phyloP scores from a whole-genome alignment of 2,888 invertebrate species.

The Polia nebulosa region DNA sequence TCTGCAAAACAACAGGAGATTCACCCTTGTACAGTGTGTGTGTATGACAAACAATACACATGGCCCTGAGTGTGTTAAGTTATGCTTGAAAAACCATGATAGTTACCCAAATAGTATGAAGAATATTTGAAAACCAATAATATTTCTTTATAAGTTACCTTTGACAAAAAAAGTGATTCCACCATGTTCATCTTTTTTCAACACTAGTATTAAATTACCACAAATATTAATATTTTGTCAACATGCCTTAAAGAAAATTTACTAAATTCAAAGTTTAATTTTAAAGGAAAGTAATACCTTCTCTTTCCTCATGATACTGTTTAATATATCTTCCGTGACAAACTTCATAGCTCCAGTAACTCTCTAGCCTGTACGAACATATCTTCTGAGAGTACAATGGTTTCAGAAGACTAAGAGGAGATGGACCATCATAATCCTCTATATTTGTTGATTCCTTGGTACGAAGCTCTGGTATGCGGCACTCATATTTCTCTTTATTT shows the following conservation, averaged over 20 bases:
- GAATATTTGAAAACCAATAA: neutral
- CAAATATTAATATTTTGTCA: constrained; percentile 13
- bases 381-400: constrained; percentile 94
- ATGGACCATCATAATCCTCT: constrained; percentile 93
- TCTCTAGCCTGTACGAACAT: constrained; percentile 96
- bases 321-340: constrained; percentile 98
- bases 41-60: too few species aligned
- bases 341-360: constrained; percentile 99
- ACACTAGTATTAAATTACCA: constrained; percentile 37
- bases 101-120: neutral
- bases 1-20: too few species aligned
- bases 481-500: constrained; percentile 96
- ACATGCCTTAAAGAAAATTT: neutral
- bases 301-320: constrained; percentile 99
- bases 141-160: constrained; percentile 23
- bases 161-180: constrained; percentile 12
- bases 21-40: too few species aligned
- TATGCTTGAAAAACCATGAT: neutral
- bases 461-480: constrained; percentile 93
- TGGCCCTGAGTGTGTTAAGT: too few species aligned
- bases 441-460: constrained; percentile 89
- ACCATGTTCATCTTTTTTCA: constrained; percentile 34
- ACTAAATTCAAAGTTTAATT: neutral
- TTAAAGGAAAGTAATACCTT: constrained; percentile 87
- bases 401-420: constrained; percentile 94